Conservation (phyloP, 92 coral and sea anemone genomes). For the Heteractis magnifica region DNA sequence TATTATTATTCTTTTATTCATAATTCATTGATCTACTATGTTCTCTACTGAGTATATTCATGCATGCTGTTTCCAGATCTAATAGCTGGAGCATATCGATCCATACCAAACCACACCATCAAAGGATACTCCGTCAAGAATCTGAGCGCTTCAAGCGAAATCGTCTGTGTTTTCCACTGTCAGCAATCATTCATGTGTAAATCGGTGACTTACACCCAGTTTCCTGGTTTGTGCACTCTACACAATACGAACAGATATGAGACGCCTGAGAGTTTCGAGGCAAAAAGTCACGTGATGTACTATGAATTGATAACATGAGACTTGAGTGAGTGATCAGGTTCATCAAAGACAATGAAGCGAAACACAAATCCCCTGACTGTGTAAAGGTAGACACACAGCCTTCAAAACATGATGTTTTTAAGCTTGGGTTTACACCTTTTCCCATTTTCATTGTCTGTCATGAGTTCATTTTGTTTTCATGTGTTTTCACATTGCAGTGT, state of each 20-base stretch:
- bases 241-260: constrained; percentile 12
- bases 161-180: constrained; percentile 33
- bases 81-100: constrained; percentile 2
- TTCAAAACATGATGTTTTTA: no score
- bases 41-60: neutral
- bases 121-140: constrained; percentile 6
- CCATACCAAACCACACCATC: constrained; percentile 16
- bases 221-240: constrained; percentile 25
- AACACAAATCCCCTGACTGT: no score
- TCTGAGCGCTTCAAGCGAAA: constrained; percentile 17
- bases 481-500: neutral
- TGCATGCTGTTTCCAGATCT: constrained; percentile 7
- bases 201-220: constrained; percentile 37
- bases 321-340: neutral
- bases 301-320: neutral
- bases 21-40: no score
- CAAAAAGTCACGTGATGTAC: constrained; percentile 11
- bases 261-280: constrained; percentile 28
- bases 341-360: neutral
- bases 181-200: constrained; percentile 23
- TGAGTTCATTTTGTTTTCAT: neutral
- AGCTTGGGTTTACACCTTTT: no score
- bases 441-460: no score
- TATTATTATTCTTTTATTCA: no score
- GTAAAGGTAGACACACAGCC: neutral